Base-by-base conservation (phyloP, 2,888 invertebrate genomes). In the Abscondita cerata region DNA sequence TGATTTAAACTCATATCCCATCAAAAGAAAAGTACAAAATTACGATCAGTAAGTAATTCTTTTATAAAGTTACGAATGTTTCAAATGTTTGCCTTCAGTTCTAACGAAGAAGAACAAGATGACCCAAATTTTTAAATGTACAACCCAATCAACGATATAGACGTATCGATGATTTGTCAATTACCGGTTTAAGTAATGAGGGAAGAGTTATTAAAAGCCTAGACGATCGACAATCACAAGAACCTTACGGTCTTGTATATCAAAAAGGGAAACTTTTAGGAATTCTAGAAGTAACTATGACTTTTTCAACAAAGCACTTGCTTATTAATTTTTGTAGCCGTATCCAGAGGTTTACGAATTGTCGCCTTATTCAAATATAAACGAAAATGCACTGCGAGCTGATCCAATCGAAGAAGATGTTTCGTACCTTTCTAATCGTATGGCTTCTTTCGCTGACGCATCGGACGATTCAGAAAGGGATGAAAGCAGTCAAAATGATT, bases 231-330 rank as follows among this genome's bases (percentile, higher is more conserved):
- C 2, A 25, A 8, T 52, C 8, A 9, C 36, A 51, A n/a, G 56
- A 70, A 47, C 67, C 70, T 1, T 72, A 68, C 34, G 73, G 73
- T 9, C 54, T 72, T 31, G 73, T 73, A 41, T 73, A 73, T 57
- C 66, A 67, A 36, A 70, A 72, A 51, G 73, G 73, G 25, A 67
- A 66, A 56, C 71, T 70, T 1, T 64, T 73, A n/a, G 73, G 73
- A 9, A 68, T 73, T 46, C 56, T 73, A 47, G 70, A 72, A 60
- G 72, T 72, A 55, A 48, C 38, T 33, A 44, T 25, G 33, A 36
- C 56, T 33, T 34, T 16, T 36, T 18, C 34, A 20, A 9, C 20
- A 40, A 9, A 19, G 8, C n/a, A 38, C 34, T 11, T 33, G 4
- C 5, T 0, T 19, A 4, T 12, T 18, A 12, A 12, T 41, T 13